phyloP scores from a whole-genome alignment of 1,140 invertebrate species.

The Tetragonula clypearis region DNA sequence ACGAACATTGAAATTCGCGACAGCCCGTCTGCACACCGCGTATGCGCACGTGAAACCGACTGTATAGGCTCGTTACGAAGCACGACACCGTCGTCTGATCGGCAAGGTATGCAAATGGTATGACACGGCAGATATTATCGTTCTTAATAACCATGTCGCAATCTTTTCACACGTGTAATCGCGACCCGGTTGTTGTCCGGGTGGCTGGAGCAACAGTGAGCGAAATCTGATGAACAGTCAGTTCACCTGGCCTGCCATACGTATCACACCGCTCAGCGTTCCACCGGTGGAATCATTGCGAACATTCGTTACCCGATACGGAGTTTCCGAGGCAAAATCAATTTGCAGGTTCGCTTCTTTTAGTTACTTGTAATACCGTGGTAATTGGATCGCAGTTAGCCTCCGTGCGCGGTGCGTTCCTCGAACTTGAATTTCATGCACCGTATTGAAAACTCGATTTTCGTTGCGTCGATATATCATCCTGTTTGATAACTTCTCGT shows the following conservation, averaged over 20 bases:
- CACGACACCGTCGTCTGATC: background rate
- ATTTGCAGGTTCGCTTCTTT: constrained; percentile 10
- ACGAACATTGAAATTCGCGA: too few relatives aligned
- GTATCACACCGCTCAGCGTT: too few relatives aligned
- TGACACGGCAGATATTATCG: constrained; percentile 24
- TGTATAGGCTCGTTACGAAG: background rate
- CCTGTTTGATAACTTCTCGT: constrained; percentile 20
- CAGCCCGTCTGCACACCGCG: background rate
- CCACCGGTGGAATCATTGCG: background rate
- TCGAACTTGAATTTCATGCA: constrained; percentile 8
- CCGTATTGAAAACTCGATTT: background rate
- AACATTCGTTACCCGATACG: background rate
- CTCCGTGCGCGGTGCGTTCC: background rate
- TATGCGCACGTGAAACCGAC: too few relatives aligned
- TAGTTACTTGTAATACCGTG: background rate
- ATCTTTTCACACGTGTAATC: constrained; percentile 44
- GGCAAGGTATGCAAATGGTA: constrained; percentile 9
- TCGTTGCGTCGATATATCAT: constrained; percentile 6
- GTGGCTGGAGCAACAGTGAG: background rate
- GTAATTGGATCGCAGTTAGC: constrained; percentile 15
- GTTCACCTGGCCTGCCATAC: background rate
- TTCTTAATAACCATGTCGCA: constrained; percentile 40
- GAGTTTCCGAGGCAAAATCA: background rate
- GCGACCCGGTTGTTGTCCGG: background rate
- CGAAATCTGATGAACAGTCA: constrained; percentile 14